phyloP scores from a whole-genome alignment of 2,888 invertebrate species.

The Tromatobia lineatoria region DNA sequence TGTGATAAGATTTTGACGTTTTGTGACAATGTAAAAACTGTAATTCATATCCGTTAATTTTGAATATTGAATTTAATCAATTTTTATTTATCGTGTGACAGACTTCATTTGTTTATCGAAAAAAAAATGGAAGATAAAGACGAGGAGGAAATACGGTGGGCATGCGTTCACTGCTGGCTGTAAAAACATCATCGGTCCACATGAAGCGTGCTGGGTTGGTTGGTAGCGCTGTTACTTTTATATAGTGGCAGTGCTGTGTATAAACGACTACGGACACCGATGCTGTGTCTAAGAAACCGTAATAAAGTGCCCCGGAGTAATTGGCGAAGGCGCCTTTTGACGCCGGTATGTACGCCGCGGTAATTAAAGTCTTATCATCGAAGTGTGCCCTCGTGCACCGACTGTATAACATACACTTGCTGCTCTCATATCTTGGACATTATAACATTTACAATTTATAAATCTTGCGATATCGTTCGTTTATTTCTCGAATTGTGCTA shows the following conservation, averaged over 20 bases:
- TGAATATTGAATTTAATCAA: background rate
- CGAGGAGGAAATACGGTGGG: background rate
- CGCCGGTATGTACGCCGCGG: constrained; percentile 65
- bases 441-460: constrained; percentile 60
- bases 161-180: constrained; percentile 32
- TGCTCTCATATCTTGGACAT: constrained; percentile 20
- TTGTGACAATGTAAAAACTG: background rate
- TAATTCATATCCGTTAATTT: background rate
- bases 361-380: constrained; percentile 68
- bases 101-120: background rate
- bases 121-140: constrained; percentile 19
- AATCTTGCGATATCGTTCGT: constrained; percentile 37
- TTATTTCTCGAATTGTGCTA: constrained; percentile 44
- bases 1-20: background rate
- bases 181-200: constrained; percentile 55
- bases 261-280: constrained; percentile 19
- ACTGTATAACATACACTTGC: background rate
- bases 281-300: constrained; percentile 62
- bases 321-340: constrained; percentile 70
- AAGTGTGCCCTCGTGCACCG: constrained; percentile 43
- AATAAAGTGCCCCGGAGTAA: constrained; percentile 64
- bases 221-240: constrained; percentile 20
- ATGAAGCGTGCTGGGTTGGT: constrained; percentile 36
- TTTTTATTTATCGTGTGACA: constrained; percentile 11
- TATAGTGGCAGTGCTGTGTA: constrained; percentile 7